Conservation (phyloP, 23 tunicate genomes). For the Halocynthia aurantium region DNA sequence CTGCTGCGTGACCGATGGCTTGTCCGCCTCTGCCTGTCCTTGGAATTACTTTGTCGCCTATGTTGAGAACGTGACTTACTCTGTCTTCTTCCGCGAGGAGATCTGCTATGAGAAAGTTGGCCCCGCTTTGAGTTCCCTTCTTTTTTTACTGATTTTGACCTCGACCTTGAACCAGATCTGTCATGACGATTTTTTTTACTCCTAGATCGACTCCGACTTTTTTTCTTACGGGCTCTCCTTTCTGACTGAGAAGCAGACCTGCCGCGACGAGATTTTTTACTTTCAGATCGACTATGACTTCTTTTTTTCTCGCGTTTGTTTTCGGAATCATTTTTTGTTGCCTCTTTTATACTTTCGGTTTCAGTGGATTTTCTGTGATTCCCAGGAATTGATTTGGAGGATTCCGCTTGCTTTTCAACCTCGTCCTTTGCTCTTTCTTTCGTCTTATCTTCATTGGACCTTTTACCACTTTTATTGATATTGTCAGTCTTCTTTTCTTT, state of each 20-base stretch:
- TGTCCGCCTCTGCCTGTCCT: neutral
- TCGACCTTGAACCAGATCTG: neutral
- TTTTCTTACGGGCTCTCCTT: no score
- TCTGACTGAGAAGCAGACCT: no score
- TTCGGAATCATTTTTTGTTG: no score
- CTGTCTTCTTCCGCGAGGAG: neutral
- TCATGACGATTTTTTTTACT: neutral
- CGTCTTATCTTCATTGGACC: neutral
- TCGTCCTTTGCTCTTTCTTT: neutral
- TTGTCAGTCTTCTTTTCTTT: neutral
- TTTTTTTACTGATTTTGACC: neutral
- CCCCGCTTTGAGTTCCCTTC: neutral
- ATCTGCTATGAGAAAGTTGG: neutral
- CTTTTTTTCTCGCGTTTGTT: no score
- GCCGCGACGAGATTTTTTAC: no score
- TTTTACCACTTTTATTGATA: neutral
- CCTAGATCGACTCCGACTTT: neutral
- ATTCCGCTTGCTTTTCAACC: no score
- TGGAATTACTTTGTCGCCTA: neutral
- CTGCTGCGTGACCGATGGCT: slow-evolving; percentile 1
- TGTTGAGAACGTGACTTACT: neutral
- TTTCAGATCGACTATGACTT: no score
- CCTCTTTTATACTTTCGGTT: no score
- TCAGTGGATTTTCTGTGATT: no score
- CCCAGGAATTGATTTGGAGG: no score